phyloP scores from a whole-genome alignment of 2,797 vertebrate genomes.

The Fundulus diaphanus region DNA sequence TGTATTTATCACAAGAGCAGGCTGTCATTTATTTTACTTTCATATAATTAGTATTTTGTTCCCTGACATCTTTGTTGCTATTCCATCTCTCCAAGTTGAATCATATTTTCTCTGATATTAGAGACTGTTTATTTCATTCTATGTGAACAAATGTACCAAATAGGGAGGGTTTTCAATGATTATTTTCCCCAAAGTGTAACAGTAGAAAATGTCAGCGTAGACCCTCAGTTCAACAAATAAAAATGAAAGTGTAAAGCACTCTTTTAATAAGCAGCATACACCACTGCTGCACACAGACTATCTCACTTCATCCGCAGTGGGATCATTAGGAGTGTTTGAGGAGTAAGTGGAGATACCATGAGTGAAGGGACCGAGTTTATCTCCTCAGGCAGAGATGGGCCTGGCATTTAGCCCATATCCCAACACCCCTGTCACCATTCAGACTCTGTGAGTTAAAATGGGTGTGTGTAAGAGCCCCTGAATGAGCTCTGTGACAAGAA shows the following conservation, averaged over 20 bases:
- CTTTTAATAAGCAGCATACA: neutral
- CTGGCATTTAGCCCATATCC: slow-evolving; percentile 44
- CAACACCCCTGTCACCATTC: slow-evolving; percentile 30
- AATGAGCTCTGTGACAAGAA: slow-evolving; percentile 10
- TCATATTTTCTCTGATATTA: neutral
- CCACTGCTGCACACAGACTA: neutral
- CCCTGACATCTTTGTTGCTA: neutral
- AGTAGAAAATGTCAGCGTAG: neutral
- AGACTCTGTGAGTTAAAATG: slow-evolving; percentile 22
- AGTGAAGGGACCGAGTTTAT: slow-evolving; percentile 37
- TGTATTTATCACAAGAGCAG: neutral
- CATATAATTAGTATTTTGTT: neutral
- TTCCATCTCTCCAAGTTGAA: no score
- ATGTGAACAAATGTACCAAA: neutral
- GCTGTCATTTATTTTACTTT: neutral
- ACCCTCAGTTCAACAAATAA: neutral
- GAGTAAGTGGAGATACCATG: slow-evolving; percentile 41
- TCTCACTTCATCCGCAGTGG: slow-evolving; percentile 23
- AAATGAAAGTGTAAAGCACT: neutral
- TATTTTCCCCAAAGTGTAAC: neutral
- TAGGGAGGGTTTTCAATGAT: neutral
- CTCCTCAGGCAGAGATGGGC: slow-evolving; percentile 31
- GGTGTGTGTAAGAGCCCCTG: slow-evolving; percentile 12
- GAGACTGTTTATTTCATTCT: neutral
- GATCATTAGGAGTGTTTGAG: slow-evolving; percentile 45